Evolutionary conservation across 2,113 vertebrate genomes (phyloP), one percentile per base, ranked within the genome.

Genomic region (Probosciger aterrimus): DNA sequence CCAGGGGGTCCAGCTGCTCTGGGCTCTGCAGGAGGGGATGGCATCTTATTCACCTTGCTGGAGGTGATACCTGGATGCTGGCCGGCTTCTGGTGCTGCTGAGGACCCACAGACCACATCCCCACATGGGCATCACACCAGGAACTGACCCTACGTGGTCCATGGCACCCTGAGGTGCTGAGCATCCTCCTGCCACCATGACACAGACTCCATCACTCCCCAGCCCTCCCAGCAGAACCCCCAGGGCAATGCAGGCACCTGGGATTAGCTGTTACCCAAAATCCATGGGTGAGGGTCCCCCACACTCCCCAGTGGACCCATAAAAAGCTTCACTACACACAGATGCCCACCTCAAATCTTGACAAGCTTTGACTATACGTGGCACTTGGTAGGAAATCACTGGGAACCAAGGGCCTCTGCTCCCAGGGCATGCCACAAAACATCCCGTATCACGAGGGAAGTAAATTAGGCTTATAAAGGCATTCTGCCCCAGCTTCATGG

Each of bases 1-100:
- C 35, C 1, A 0, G 24, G 7, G 55, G 98, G 97, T 8, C 98
- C 97, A 5, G 99, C 98, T 6, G 98, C 98, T 22, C 19, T 20
- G 50, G 98, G 98, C 49, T 97, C 99, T 99, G 97, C 53, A 49
- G 73, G 69, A 74, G 43, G 31, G 20, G 35, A 70, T 0, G 1
- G 55, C 1, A 1, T 15, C 63, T 83, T 39, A 62, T 1, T 17
- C 30, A 17, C 19, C 28, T n/a, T 46, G 71, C 39, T 47, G 70
- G 39, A n/a, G 39, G 19, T 14, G 23, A 28, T 30, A n/a, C 18
- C 6, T 4, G 4, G 23, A 24, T 30, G 35, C 57, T 35, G n/a
- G 37, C 25, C 1, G 2, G 46, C 14, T 14, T 27, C 74, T 15
- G 5, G 41, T 14, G 25, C 49, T 71, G 57, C 85, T 64, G 67